Conservation (phyloP, 1,140 invertebrate genomes). For the Ericerus pela region DNA sequence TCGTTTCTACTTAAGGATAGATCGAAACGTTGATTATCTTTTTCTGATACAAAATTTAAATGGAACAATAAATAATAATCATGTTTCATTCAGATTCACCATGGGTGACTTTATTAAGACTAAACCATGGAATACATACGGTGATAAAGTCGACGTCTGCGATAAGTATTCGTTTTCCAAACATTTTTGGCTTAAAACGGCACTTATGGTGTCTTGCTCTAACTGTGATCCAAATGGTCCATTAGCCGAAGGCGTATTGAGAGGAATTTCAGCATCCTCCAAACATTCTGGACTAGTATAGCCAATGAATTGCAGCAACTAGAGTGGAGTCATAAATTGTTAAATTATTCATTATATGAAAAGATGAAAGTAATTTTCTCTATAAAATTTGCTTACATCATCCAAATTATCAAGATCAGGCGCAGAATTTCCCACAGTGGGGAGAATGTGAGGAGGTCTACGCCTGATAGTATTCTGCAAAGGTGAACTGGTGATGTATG, state of each 20-base stretch:
- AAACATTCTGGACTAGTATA: conserved; percentile 83
- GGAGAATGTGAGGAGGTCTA: conserved; percentile 54
- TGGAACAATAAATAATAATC: too few species aligned
- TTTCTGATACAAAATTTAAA: too few species aligned
- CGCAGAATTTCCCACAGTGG: conserved; percentile 63
- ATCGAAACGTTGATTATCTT: too few species aligned
- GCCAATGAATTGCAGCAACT: conserved; percentile 80
- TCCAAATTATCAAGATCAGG: conserved; percentile 84
- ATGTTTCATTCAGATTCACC: too few species aligned
- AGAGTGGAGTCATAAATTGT: conserved; percentile 24
- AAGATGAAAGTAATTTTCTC: not conserved
- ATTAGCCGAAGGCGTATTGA: conserved; percentile 50
- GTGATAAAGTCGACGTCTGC: not conserved
- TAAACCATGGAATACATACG: too few species aligned
- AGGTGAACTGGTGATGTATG: conserved; percentile 21
- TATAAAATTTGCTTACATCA: conserved; percentile 48
- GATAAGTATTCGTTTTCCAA: conserved; percentile 48
- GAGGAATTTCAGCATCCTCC: conserved; percentile 45
- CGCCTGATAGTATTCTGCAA: conserved; percentile 52
- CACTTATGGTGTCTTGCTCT: conserved; percentile 71
- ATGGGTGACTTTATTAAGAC: too few species aligned
- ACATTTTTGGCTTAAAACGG: conserved; percentile 63
- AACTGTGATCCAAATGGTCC: conserved; percentile 48
- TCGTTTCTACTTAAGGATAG: too few species aligned
- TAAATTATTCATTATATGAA: not conserved